Evolutionary conservation across 2,797 vertebrate species (phyloP).

Genomic region (Crocodylus rhombifer): DNA sequence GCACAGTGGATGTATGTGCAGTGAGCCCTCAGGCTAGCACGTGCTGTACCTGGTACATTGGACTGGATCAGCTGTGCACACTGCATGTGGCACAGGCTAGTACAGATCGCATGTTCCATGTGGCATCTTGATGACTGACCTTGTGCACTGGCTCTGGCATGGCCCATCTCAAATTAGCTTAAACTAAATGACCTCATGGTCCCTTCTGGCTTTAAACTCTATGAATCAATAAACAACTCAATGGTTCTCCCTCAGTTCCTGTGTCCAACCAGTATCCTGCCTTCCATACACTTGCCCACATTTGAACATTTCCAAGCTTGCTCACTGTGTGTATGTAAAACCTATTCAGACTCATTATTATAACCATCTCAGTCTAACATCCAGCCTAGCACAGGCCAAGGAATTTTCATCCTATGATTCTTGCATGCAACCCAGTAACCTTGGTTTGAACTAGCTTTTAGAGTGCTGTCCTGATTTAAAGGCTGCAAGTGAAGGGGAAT

Average conservation of each 20-base stretch:
- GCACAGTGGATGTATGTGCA: too few relatives aligned
- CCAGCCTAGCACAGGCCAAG: not conserved
- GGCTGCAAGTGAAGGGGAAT: not conserved
- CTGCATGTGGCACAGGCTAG: too few relatives aligned
- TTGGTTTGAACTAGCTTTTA: constrained; percentile 9
- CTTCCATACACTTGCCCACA: not conserved
- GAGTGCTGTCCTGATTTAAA: not conserved
- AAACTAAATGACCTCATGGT: not conserved
- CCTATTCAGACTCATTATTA: not conserved
- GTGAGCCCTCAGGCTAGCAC: too few relatives aligned
- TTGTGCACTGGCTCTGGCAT: too few relatives aligned
- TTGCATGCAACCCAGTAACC: not conserved
- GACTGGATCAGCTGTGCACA: too few relatives aligned
- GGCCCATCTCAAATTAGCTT: too few relatives aligned
- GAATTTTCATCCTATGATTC: not conserved
- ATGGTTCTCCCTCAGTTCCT: not conserved
- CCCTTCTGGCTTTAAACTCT: not conserved
- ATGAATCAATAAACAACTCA: not conserved
- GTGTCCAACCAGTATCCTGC: not conserved
- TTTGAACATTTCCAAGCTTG: not conserved
- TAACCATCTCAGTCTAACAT: not conserved
- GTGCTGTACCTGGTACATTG: too few relatives aligned
- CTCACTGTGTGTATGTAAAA: not conserved
- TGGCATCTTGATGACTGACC: too few relatives aligned
- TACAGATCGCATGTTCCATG: too few relatives aligned